Conservation (phyloP, 2,797 vertebrate genomes). For the Acipenser ruthenus region DNA sequence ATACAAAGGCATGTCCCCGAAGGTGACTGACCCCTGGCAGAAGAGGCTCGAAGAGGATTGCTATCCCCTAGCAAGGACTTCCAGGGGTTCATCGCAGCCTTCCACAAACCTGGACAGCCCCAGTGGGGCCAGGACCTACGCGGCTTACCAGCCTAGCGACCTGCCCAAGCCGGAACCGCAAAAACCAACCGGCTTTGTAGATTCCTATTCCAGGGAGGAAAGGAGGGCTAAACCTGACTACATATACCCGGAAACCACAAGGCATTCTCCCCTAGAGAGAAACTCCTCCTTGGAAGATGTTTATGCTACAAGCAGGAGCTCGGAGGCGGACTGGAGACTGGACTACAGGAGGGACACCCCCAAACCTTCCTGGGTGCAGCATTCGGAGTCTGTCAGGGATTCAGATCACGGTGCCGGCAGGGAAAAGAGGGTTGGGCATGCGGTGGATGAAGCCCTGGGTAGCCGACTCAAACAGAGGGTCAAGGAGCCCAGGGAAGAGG, state of each 20-base stretch:
- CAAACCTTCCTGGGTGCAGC: too few relatives aligned
- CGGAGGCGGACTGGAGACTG: too few relatives aligned
- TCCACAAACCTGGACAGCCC: background rate
- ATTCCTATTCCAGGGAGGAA: too few relatives aligned
- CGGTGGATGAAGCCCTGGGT: conserved; percentile 34
- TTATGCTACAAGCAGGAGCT: conserved; percentile 32
- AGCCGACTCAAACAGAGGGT: conserved; percentile 9
- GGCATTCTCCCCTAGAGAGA: too few relatives aligned
- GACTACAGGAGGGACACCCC: conserved; percentile 38
- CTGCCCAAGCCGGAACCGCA: conserved; percentile 5
- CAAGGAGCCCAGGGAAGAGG: background rate
- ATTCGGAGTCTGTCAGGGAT: too few relatives aligned
- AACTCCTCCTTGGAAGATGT: too few relatives aligned
- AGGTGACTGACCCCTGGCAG: conserved; percentile 13
- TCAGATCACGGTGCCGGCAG: conserved; percentile 13
- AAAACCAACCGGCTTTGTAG: too few relatives aligned
- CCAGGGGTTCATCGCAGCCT: conserved; percentile 12
- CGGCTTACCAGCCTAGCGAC: background rate
- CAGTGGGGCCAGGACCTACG: conserved; percentile 14
- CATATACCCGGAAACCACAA: too few relatives aligned
- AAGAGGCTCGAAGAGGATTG: background rate
- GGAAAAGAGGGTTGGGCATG: conserved; percentile 43
- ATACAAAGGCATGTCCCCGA: conserved; percentile 42
- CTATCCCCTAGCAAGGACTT: conserved; percentile 23
- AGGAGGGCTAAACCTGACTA: too few relatives aligned